Evolutionary conservation across 2,113 vertebrate genomes (phyloP), one percentile per base, ranked within the genome.

Genomic region (Ctenodactylus gundi): DNA sequence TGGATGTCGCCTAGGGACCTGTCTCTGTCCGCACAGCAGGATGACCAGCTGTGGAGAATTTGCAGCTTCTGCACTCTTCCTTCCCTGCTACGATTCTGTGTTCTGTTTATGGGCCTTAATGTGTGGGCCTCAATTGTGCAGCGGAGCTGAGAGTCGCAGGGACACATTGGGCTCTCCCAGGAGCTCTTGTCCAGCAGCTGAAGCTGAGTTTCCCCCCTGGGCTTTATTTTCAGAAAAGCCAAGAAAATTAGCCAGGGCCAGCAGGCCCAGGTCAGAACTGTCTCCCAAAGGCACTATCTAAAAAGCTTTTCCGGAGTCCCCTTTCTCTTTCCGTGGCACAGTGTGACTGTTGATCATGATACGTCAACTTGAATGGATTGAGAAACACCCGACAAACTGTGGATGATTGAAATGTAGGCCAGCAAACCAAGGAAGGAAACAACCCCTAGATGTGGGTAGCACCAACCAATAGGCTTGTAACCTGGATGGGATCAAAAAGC

Each of bases 51-150:
- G 27, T 2, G 2, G 72, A 6, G 11, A 57, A 17, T 14, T 6
- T 31, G 41, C 3, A 13, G 65, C 93, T 36, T 72, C 9, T 1
- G 0, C 34, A 10, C 70, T 34, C 18, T 25, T 17, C 29, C 55
- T 29, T 0, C 2, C 17, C 12, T 1, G 41, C 14, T 3, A 0
- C 3, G 4, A 10, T 53, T 27, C 10, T 3, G 0, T 3, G 36
- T 12, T 51, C 34, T 4, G 4, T 53, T n/a, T n/a, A n/a, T n/a
- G n/a, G n/a, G n/a, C n/a, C 44, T 17, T 75, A 4, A 2, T 49
- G 41, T 9, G 3, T 1, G 10, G 31, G 21, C 8, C 27, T 65
- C 41, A 4, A 18, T 12, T n/a, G 8, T 18, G n/a, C 49, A 21
- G 7, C 9, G 51, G 20, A 62, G 23, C 13, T 27, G 20, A 4